Conservation (phyloP, 2,888 invertebrate genomes). For the Diplazon laetatorius region DNA sequence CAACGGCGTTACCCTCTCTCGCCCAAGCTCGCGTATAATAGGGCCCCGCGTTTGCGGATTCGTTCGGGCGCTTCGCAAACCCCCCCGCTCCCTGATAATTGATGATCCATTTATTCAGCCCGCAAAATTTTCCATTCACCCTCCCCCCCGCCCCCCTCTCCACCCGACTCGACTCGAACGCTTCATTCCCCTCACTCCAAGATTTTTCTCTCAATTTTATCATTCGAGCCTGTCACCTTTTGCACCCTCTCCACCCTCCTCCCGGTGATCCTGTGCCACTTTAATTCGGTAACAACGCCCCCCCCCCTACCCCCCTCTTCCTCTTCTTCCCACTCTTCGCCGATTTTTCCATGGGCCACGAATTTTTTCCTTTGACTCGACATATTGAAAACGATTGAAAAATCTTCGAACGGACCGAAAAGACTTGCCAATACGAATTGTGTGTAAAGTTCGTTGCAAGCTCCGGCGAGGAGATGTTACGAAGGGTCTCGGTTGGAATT, state of each 20-base stretch:
- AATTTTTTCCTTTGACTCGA: too few relatives aligned
- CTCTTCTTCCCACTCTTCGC: too few relatives aligned
- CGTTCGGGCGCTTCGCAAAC: slow-evolving; percentile 50
- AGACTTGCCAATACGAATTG: not conserved
- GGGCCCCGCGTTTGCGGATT: slow-evolving; percentile 57
- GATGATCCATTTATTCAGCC: slow-evolving; percentile 78
- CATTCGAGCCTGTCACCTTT: slow-evolving; percentile 1
- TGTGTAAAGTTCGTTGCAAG: not conserved
- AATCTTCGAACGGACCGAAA: not conserved
- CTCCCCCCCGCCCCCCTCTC: slow-evolving; percentile 38
- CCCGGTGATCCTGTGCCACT: not conserved
- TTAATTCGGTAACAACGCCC: not conserved
- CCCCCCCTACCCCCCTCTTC: too few relatives aligned
- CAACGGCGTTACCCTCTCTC: slow-evolving; percentile 12
- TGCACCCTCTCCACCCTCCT: too few relatives aligned
- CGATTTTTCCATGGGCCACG: too few relatives aligned
- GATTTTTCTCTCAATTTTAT: slow-evolving; percentile 49
- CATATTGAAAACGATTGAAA: not conserved
- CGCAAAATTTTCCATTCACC: slow-evolving; percentile 73
- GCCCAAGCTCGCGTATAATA: slow-evolving; percentile 60
- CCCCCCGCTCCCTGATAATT: slow-evolving; percentile 72
- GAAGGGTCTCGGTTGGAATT: slow-evolving; percentile 15
- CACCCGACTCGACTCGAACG: too few relatives aligned
- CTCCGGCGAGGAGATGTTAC: not conserved
- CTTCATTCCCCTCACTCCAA: slow-evolving; percentile 14